Evolutionary conservation across 2,888 invertebrate genomes (phyloP).

Genomic region (Meloe dianella): DNA sequence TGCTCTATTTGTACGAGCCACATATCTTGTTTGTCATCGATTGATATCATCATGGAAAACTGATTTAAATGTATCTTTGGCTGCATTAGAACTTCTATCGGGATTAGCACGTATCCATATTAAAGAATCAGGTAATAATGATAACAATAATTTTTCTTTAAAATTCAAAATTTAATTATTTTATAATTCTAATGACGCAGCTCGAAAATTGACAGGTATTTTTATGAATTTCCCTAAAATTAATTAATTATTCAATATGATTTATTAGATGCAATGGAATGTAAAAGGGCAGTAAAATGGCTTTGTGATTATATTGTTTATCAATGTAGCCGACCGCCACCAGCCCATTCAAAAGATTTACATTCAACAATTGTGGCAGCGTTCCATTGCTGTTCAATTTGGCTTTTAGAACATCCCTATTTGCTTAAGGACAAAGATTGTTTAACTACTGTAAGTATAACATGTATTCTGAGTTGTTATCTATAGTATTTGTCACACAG

Average conservation of each 20-base stretch:
- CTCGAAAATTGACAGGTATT: conserved; percentile 64
- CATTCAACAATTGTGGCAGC: conserved; percentile 95
- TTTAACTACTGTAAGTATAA: conserved; percentile 85
- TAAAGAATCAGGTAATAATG: conserved; percentile 77
- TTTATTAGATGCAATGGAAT: conserved; percentile 79
- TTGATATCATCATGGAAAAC: conserved; percentile 96
- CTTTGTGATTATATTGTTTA: conserved; percentile 97
- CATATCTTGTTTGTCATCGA: conserved; percentile 92
- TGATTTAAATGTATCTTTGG: conserved; percentile 91
- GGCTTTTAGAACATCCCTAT: conserved; percentile 91
- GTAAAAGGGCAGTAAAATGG: conserved; percentile 94
- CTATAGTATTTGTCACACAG: too few relatives aligned
- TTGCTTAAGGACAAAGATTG: conserved; percentile 91
- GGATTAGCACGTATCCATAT: conserved; percentile 91
- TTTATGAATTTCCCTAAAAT: neutral
- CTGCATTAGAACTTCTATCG: conserved; percentile 89
- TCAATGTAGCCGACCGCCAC: conserved; percentile 94
- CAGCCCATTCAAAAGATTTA: conserved; percentile 89
- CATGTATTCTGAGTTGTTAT: too few relatives aligned
- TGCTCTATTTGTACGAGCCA: conserved; percentile 89
- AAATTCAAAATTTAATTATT: conserved; percentile 21
- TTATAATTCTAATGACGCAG: conserved; percentile 60
- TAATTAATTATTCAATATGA: neutral
- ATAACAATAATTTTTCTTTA: too few relatives aligned
- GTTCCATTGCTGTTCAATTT: conserved; percentile 88